Percentiles rank a stretch among this genome's conserved stretches.
Evolutionary conservation across 1,140 invertebrate species (phyloP).

Genomic region (Metaphire vulgaris): DNA sequence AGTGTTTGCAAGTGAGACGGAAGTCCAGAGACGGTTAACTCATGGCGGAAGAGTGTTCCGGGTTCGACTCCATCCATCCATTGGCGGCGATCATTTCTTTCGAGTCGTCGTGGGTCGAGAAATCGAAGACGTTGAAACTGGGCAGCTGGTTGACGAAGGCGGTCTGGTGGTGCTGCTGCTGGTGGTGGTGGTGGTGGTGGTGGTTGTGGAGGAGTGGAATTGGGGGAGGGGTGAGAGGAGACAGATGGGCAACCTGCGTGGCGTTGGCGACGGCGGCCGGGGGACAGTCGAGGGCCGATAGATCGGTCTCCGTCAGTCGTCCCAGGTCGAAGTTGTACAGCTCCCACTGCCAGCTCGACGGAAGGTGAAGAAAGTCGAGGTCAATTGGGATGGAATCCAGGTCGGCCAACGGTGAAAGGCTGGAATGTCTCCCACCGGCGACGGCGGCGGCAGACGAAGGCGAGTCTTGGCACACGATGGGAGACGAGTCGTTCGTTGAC

Average conservation of each 20-base stretch:
- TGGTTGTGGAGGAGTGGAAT: neutral
- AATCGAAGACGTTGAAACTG: neutral
- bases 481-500: neutral
- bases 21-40: too few species aligned
- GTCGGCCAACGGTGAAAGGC: neutral
- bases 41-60: neutral
- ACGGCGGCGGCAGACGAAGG: neutral
- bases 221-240: neutral
- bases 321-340: neutral
- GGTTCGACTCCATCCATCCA: neutral
- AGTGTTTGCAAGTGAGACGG: too few species aligned
- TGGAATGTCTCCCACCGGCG: neutral
- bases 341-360: neutral
- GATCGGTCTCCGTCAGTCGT: neutral
- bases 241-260: neutral
- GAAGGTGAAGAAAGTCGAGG: neutral
- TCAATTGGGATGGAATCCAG: neutral
- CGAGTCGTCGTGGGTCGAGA: neutral
- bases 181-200: too few species aligned
- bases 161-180: too few species aligned
- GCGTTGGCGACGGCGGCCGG: too few species aligned
- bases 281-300: neutral
- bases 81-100: neutral
- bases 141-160: neutral
- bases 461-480: neutral